Conservation (phyloP, 2,888 invertebrate species). For the Cenopis cana region DNA sequence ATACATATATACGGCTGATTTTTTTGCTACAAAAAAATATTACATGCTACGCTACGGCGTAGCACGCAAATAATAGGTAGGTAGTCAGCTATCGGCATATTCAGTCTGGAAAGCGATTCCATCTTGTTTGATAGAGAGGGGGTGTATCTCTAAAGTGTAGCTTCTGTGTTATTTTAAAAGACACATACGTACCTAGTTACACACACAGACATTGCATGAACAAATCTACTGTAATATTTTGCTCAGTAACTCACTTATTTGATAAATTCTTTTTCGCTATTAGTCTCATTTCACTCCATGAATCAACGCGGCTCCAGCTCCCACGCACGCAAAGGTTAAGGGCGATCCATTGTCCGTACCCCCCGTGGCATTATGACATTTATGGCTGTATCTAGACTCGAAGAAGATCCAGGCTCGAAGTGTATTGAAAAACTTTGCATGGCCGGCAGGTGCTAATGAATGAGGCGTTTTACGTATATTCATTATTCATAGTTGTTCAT, state of each 20-base stretch:
- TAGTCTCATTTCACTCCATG: not conserved
- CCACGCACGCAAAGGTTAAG: constrained; percentile 72
- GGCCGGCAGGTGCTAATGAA: constrained; percentile 13
- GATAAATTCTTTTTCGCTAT: not conserved
- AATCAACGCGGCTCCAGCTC: constrained; percentile 33
- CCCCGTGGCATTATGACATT: constrained; percentile 48
- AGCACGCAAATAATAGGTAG: no score
- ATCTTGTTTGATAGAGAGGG: no score
- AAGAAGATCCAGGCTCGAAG: constrained; percentile 51
- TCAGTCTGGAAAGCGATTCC: no score
- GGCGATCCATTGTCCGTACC: constrained; percentile 63
- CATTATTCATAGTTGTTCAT: not conserved
- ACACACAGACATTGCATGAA: no score
- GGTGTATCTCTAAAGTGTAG: no score
- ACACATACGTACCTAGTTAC: no score
- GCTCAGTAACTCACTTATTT: not conserved
- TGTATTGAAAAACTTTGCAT: constrained; percentile 34
- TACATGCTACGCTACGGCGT: no score
- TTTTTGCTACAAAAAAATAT: no score
- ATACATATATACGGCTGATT: no score
- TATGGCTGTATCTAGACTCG: constrained; percentile 54
- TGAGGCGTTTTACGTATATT: constrained; percentile 1
- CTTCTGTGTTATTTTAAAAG: no score
- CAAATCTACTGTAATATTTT: no score
- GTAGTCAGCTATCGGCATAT: no score